Evolutionary conservation across 1,140 invertebrate genomes (phyloP), one percentile per base, ranked within the genome.

Genomic region (Mylabris phalerata): DNA sequence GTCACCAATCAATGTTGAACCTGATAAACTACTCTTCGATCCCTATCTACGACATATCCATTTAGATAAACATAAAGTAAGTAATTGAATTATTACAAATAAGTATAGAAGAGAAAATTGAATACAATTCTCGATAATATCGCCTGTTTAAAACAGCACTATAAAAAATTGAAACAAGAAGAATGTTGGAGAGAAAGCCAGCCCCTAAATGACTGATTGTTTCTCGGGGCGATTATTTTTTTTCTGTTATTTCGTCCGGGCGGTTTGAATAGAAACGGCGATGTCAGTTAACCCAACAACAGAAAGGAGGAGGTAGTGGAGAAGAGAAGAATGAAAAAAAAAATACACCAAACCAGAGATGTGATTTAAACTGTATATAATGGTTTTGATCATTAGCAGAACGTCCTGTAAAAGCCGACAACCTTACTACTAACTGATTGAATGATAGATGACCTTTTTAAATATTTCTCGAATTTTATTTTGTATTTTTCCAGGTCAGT

Each of bases 1-100:
- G 75, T 96, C 93, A 51, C 95, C 95, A 11, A 93, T 98, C 66
- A 91, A 98, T 77, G 87, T 98, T 54, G 91, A 96, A 69, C 94
- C 95, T 4, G 86, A 89, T 59, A 88, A 92, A 70, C 79, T 98
- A 46, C 82, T 98, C 25, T 98, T 90, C 76, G 95, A 98, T 80
- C 93, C 94, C 3, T 90, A 91, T 77, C 82, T 98, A 54, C 84
- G 89, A 64, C 85, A 87, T 45, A 78, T 97, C 61, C 85, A 90
- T 68, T 83, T 97, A 66, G 93, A 95, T 77, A 93, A 93, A 75
- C 86, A 91, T 76, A 89, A 88, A 84, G 93, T 96, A 81, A 75
- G 71, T 64, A 26, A 54, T 44, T 11, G 10, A 26, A 46, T 46
- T 44, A 26, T 32, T 32, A 38, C 40, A 50, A 50, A 1, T 1